Percentiles rank a stretch among this genome's conserved stretches.
Conservation (phyloP, 2,113 vertebrate species). For the Chlamydotis undulata region DNA sequence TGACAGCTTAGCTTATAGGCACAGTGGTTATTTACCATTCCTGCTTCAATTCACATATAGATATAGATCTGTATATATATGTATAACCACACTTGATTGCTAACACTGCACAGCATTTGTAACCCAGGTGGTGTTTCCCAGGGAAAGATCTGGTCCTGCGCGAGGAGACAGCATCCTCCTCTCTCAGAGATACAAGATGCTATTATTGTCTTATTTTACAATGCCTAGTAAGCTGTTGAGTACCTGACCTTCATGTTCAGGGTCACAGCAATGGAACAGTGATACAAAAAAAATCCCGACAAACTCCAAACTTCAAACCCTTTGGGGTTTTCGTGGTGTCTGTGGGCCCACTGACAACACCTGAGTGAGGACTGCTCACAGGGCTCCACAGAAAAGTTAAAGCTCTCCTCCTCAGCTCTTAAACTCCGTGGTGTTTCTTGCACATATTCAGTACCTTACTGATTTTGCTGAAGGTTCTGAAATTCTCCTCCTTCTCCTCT, state of each 20-base stretch:
- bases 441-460: background rate
- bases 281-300: background rate
- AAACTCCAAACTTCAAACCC: background rate
- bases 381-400: background rate
- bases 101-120: background rate
- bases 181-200: background rate
- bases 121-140: background rate
- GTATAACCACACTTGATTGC: background rate
- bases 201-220: background rate
- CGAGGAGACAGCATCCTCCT: background rate
- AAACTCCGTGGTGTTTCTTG: background rate
- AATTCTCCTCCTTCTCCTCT: background rate
- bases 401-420: background rate
- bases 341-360: background rate
- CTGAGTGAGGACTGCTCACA: background rate
- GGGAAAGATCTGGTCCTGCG: background rate
- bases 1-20: background rate
- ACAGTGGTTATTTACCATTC: background rate
- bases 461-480: background rate
- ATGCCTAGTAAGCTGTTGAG: background rate
- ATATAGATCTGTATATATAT: no score
- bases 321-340: background rate
- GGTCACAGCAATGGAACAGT: background rate
- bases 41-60: background rate
- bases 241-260: background rate